These are phyloP conservation scores for Dipodomys spectabilis DNA, from an alignment of 2,113 vertebrate genomes.

Conservation along the genomic window DNA sequence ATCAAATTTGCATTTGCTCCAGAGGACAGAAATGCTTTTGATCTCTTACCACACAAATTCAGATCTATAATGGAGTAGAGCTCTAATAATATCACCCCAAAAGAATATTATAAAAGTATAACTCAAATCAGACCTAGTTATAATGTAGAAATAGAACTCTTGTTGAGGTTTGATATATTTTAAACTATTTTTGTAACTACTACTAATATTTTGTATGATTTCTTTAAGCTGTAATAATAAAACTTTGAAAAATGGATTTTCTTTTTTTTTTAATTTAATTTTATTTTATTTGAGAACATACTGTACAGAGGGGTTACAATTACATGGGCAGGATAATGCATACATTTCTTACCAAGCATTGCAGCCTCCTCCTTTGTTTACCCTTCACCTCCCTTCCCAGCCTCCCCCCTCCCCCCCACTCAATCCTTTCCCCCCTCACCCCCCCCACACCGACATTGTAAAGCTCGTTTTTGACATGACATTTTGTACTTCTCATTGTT, in stretches of 20 bases:
- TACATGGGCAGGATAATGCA: too few relatives aligned
- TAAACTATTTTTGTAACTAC: neutral
- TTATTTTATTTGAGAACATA: too few relatives aligned
- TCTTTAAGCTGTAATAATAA: neutral
- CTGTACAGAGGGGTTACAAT: too few relatives aligned
- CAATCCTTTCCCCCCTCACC: too few relatives aligned
- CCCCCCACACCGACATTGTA: too few relatives aligned
- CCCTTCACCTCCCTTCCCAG: too few relatives aligned
- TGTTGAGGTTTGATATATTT: neutral
- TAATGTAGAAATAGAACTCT: neutral
- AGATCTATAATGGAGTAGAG: neutral
- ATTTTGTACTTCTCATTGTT: too few relatives aligned
- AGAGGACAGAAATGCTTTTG: conserved; percentile 32
- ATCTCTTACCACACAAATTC: neutral
- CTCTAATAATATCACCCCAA: neutral
- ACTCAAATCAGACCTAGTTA: neutral
- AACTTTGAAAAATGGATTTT: neutral
- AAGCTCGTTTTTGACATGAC: too few relatives aligned
- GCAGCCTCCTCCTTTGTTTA: too few relatives aligned
- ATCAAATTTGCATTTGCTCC: conserved; percentile 59
- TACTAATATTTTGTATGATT: neutral
- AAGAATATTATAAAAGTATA: conserved; percentile 14
- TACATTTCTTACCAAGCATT: too few relatives aligned
- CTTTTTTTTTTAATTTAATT: too few relatives aligned
- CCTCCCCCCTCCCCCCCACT: too few relatives aligned